phyloP scores from a whole-genome alignment of 2,888 invertebrate species.

The Rapana venosa region DNA sequence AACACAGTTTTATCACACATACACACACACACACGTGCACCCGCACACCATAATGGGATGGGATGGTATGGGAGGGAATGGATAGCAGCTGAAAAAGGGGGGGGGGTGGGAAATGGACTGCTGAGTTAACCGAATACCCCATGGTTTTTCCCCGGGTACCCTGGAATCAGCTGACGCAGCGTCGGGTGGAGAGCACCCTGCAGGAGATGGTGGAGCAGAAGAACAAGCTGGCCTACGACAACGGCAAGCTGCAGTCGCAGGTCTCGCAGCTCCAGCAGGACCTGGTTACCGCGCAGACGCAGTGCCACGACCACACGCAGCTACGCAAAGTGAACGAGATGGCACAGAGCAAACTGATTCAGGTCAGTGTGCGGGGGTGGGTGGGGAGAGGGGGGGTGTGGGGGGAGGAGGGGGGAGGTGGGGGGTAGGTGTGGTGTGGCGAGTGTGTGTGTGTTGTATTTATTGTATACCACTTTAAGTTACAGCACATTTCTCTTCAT shows the following conservation, averaged over 20 bases:
- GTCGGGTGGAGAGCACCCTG: slow-evolving; percentile 70
- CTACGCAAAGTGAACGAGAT: slow-evolving; percentile 61
- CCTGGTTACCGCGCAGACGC: slow-evolving; percentile 87
- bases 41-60: no score
- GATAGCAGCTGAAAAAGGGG: no score
- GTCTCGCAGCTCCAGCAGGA: slow-evolving; percentile 88
- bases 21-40: no score
- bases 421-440: neutral
- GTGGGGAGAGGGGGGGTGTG: neutral
- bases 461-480: no score
- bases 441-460: neutral
- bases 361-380: slow-evolving; percentile 54
- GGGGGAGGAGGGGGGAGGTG: neutral
- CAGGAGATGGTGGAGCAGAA: slow-evolving; percentile 75
- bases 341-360: slow-evolving; percentile 67
- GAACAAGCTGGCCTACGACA: slow-evolving; percentile 75
- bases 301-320: slow-evolving; percentile 62
- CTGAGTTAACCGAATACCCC: no score
- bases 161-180: slow-evolving; percentile 58
- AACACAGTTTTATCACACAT: no score
- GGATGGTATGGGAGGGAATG: no score
- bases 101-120: no score
- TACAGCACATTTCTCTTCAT: no score
- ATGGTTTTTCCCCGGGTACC: neutral
- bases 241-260: slow-evolving; percentile 82